Conservation (phyloP, 2,888 invertebrate species). For the Atherix ibis region DNA sequence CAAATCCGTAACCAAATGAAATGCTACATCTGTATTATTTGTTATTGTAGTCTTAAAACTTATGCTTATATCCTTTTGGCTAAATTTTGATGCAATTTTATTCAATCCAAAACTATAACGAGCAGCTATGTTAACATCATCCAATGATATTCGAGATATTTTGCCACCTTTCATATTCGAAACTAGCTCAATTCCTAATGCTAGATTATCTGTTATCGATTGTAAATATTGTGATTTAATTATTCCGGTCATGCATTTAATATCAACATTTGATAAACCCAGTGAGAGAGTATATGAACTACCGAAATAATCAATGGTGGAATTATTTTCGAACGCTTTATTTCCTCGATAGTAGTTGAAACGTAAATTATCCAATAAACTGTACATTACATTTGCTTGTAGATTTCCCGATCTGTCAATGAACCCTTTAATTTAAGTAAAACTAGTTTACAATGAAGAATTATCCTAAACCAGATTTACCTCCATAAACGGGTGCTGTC, state of each 20-base stretch:
- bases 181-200: constrained; percentile 7
- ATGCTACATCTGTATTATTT: constrained; percentile 7
- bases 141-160: background rate
- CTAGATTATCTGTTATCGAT: constrained; percentile 5
- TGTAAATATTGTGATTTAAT: constrained; percentile 9
- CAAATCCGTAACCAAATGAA: too few species aligned
- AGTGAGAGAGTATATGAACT: constrained; percentile 7
- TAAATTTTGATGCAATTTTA: constrained; percentile 4
- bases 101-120: constrained; percentile 2
- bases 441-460: background rate
- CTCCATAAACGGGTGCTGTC: too few species aligned
- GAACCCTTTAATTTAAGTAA: constrained; percentile 7
- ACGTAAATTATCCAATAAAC: constrained; percentile 5
- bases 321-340: constrained; percentile 2
- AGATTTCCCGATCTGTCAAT: constrained; percentile 7
- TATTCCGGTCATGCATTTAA: constrained; percentile 7
- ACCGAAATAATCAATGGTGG: constrained; percentile 8
- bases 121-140: constrained; percentile 3
- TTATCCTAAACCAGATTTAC: background rate
- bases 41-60: constrained; percentile 8
- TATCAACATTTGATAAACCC: constrained; percentile 7
- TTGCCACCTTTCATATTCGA: constrained; percentile 4
- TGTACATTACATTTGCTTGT: constrained; percentile 9
- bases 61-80: constrained; percentile 7
- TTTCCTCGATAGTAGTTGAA: constrained; percentile 7